These are phyloP conservation scores for Euura lappo DNA, from an alignment of 1,140 invertebrate species.

Conservation along the genomic window DNA sequence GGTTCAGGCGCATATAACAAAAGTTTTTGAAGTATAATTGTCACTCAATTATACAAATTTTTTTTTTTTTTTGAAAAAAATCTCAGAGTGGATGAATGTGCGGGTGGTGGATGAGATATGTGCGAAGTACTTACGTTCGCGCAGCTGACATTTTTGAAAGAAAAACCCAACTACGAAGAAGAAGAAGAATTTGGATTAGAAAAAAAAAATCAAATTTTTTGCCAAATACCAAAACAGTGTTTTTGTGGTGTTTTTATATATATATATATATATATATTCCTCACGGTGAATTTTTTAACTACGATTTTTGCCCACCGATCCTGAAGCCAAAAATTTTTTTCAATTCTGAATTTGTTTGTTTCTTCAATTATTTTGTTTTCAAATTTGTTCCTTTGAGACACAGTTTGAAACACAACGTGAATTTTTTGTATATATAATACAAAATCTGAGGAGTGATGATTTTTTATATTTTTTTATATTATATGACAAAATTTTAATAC, in stretches of 20 bases:
- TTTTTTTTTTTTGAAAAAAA: too few species aligned
- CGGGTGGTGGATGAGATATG: background rate
- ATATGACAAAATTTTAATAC: too few species aligned
- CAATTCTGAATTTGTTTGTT: background rate
- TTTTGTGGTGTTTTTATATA: too few species aligned
- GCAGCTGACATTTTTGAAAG: too few species aligned
- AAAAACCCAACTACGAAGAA: too few species aligned
- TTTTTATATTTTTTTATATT: too few species aligned
- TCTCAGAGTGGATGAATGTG: background rate
- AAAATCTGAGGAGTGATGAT: too few species aligned
- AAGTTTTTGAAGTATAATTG: background rate
- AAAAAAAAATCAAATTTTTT: background rate
- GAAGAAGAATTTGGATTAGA: background rate
- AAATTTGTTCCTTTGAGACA: background rate
- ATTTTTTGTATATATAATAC: too few species aligned
- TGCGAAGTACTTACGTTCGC: too few species aligned
- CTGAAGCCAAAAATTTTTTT: background rate
- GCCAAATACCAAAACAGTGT: background rate
- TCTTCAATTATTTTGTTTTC: background rate
- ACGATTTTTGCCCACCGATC: constrained; percentile 6
- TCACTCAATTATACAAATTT: too few species aligned
- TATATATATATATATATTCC: too few species aligned
- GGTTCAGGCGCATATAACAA: background rate
- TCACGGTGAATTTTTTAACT: constrained; percentile 12
- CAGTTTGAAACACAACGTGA: too few species aligned